Evolutionary conservation across 2,113 vertebrate species (phyloP).

Genomic region (Psittacus erithacus): DNA sequence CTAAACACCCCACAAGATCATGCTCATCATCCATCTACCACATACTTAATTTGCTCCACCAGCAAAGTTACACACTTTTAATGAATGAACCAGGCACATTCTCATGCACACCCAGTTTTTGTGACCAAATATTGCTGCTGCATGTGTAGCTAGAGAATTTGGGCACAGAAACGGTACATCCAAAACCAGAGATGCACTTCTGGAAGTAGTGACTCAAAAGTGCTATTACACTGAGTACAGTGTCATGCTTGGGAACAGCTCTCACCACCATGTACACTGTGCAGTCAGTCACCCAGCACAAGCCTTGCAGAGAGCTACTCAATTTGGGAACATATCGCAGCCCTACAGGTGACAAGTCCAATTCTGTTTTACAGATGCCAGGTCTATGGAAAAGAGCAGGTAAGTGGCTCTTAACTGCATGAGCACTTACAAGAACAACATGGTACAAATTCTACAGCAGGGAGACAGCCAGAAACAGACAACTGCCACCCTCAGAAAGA

Average conservation of each 20-base stretch:
- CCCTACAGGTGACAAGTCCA: neutral
- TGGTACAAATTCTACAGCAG: neutral
- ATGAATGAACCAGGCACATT: neutral
- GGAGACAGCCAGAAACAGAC: neutral
- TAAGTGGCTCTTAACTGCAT: neutral
- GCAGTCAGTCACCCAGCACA: too few species aligned
- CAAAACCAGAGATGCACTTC: neutral
- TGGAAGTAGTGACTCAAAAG: neutral
- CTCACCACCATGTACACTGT: rapidly evolving
- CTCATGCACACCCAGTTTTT: rapidly evolving
- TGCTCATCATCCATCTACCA: neutral
- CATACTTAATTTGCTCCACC: neutral
- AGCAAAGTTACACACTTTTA: neutral
- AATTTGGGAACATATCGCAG: rapidly evolving
- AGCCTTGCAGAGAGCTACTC: neutral
- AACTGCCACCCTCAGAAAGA: neutral
- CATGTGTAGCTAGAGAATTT: neutral
- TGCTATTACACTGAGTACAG: too few species aligned
- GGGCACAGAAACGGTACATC: neutral
- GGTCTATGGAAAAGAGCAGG: neutral
- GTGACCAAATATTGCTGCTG: neutral
- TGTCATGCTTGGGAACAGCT: neutral
- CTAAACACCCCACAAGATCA: neutral
- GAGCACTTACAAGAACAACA: rapidly evolving
- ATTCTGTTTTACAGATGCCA: neutral